These are phyloP conservation scores for Spongia lamella DNA, from an alignment of 37 sponge, comb jelly and placozoan species.

Conservation along the genomic window DNA sequence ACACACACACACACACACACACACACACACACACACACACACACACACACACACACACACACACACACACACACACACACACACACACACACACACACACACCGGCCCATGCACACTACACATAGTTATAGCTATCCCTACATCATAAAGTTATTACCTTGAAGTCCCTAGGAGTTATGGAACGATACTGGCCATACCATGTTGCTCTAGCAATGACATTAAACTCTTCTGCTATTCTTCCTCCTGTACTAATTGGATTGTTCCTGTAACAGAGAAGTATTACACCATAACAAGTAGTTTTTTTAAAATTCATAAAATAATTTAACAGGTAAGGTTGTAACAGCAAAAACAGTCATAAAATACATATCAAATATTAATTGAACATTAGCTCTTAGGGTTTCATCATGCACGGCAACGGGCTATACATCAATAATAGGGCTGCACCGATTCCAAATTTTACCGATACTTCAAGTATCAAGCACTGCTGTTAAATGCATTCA, in stretches of 20 bases:
- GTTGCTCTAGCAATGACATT: slow-evolving; percentile 63
- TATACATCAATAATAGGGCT: no score
- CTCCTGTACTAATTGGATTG: slow-evolving; percentile 74
- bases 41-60: no score
- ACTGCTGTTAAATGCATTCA: no score
- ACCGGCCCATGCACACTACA: background rate
- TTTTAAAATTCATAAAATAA: no score
- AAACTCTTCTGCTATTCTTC: slow-evolving; percentile 92
- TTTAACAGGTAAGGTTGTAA: no score
- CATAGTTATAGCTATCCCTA: background rate
- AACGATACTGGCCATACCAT: slow-evolving; percentile 81
- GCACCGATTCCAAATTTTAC: no score
- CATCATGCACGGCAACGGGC: no score
- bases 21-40: background rate
- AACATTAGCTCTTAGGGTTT: no score
- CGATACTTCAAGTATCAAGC: no score
- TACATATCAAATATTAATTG: background rate
- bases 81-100: background rate
- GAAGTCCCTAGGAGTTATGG: slow-evolving; percentile 87
- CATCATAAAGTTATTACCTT: slow-evolving; percentile 40
- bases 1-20: no score
- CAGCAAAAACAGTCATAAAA: background rate
- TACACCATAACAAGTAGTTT: no score
- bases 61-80: no score
- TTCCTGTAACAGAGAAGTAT: slow-evolving; percentile 22